Percentiles rank a stretch among this genome's conserved stretches.
These are phyloP conservation scores for Calcarius lapponicus DNA, from an alignment of 2,797 vertebrate species.

Conservation along the genomic window DNA sequence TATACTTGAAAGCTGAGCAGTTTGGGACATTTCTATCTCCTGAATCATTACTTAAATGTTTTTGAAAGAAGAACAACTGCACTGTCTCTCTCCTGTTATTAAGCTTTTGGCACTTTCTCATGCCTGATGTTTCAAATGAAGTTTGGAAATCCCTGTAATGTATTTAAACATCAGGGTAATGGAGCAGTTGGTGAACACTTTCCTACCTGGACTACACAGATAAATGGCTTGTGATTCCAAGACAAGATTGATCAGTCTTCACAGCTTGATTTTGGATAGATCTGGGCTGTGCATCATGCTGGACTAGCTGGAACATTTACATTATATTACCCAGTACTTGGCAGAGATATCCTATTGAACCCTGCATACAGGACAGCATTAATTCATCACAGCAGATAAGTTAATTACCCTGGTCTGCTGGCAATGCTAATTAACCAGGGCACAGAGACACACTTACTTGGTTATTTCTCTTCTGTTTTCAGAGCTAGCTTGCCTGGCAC, in stretches of 20 bases:
- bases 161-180: neutral
- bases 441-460: neutral
- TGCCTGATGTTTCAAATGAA: neutral
- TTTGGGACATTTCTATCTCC: neutral
- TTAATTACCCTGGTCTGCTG: conserved; percentile 41
- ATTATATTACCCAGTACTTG: neutral
- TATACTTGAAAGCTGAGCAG: neutral
- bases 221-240: conserved; percentile 7
- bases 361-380: neutral
- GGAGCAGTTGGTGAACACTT: neutral
- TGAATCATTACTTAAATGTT: neutral
- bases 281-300: neutral
- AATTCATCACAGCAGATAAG: conserved; percentile 40
- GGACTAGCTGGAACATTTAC: conserved; percentile 7
- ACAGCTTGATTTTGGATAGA: neutral
- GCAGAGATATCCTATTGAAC: neutral
- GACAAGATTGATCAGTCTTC: neutral
- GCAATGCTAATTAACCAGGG: conserved; percentile 23
- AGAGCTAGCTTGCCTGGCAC: neutral
- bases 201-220: neutral
- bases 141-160: neutral
- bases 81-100: neutral
- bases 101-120: neutral
- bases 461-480: conserved; percentile 34
- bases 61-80: neutral